Evolutionary conservation across 2,113 vertebrate genomes (phyloP), one percentile per base, ranked within the genome.

Genomic region (Orthochromis malagaraziensis): DNA sequence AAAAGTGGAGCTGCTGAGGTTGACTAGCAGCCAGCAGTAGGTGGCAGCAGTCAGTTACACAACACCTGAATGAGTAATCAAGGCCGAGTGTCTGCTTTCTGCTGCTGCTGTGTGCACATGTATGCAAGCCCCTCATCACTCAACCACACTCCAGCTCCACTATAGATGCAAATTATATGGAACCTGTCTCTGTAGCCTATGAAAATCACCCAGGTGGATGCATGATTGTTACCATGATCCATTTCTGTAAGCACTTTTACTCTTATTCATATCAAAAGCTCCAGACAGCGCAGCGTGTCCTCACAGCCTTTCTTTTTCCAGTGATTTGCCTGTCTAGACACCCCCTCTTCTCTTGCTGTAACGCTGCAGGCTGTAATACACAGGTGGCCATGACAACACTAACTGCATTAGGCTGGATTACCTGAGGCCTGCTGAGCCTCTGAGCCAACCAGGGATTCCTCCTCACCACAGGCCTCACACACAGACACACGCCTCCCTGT

Each of bases 31-130:
- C 84, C 87, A 93, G 87, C 95, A 95, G 92, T 88, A 96, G 96
- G 94, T 94, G 96, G 95, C 96, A 96, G 95, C 91, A 95, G 88
- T 91, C 89, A 91, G 94, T 95, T 92, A 92, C 33, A 79, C 86
- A 93, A 93, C 84, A 87, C 90, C 82, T 85, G 85, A 75, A 58
- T 85, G 81, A 87, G 58, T 79, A 81, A 91, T 84, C 85, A 87
- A 13, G 54, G 38, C 38, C 29, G 16, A 38, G 24, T 1, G 53
- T 84, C 58, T 79, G n/a, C 49, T 40, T 77, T 79, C 57, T 82
- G 79, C 6, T 21, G 70, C 42, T 65, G 57, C 42, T 68, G 26
- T 75, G 80, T 51, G 80, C 54, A 65, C 58, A 57, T 65, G 38
- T 65, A 4, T 21, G 33, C 40, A 82, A 86, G 47, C 38, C 24